phyloP scores from a whole-genome alignment of 2,888 invertebrate genomes.

The Hermodice carunculata region DNA sequence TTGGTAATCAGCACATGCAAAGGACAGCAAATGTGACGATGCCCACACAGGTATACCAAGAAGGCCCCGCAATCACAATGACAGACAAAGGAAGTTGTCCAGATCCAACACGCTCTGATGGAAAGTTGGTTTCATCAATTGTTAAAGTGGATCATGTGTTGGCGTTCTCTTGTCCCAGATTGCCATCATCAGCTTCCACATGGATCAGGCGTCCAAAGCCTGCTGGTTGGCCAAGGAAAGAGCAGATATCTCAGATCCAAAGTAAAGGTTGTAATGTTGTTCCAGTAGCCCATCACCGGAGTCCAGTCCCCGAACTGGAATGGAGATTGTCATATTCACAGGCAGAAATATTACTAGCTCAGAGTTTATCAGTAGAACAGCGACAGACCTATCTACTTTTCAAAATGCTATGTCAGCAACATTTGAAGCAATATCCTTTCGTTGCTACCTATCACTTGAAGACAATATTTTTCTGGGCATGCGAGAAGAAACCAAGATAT shows the following conservation, averaged over 20 bases:
- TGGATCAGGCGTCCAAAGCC: slow-evolving; percentile 34
- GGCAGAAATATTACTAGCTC: slow-evolving; percentile 43
- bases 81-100: no score
- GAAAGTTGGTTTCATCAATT: no score
- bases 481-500: slow-evolving; percentile 44
- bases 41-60: no score
- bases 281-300: slow-evolving; percentile 41
- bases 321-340: slow-evolving; percentile 49
- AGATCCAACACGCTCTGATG: no score
- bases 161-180: slow-evolving; percentile 37
- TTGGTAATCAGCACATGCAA: no score
- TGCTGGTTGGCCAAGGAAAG: slow-evolving; percentile 6
- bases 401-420: slow-evolving; percentile 40
- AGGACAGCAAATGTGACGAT: no score
- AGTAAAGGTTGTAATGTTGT: slow-evolving; percentile 29
- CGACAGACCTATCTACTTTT: slow-evolving; percentile 46
- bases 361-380: slow-evolving; percentile 45
- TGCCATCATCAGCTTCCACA: slow-evolving; percentile 44
- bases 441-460: slow-evolving; percentile 43
- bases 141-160: slow-evolving; percentile 5
- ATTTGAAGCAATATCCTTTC: slow-evolving; percentile 29
- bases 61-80: no score
- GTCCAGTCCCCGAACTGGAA: slow-evolving; percentile 43
- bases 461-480: slow-evolving; percentile 46
- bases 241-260: neutral